These are phyloP conservation scores for Caenorhabditis tropicalis DNA, from an alignment of 1,140 invertebrate genomes.

Conservation along the genomic window DNA sequence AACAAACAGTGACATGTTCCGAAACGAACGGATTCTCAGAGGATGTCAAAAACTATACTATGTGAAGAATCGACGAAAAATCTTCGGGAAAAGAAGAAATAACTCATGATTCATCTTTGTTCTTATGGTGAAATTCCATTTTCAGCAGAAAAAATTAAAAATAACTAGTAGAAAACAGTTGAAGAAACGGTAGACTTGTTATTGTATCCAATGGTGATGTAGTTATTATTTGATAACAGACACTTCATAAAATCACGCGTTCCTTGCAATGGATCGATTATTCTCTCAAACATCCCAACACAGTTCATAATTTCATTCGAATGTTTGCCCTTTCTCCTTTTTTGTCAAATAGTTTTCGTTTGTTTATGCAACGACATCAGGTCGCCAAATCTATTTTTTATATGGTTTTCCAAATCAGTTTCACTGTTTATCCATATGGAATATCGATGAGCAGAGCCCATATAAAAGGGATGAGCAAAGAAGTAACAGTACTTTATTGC, in stretches of 20 bases:
- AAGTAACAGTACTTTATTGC: conserved; percentile 6
- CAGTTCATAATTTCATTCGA: not conserved
- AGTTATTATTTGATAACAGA: not conserved
- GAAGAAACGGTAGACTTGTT: not conserved
- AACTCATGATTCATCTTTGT: no score
- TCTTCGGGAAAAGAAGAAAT: no score
- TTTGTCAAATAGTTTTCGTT: not conserved
- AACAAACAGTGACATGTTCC: conserved; percentile 38
- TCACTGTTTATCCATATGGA: conserved; percentile 4
- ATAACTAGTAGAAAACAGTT: not conserved
- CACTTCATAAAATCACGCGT: not conserved
- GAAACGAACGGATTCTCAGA: not conserved
- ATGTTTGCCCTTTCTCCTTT: not conserved
- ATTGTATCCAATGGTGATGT: not conserved
- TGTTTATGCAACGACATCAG: not conserved
- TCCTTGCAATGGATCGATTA: not conserved
- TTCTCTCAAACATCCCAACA: not conserved
- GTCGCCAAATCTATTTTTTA: not conserved
- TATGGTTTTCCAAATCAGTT: not conserved
- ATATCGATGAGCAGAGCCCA: not conserved
- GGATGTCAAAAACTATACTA: not conserved
- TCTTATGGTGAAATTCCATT: not conserved
- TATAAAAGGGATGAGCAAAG: not conserved
- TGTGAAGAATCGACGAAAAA: not conserved
- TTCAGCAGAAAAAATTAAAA: no score